Conservation (phyloP, 1,140 invertebrate genomes). For the Bombus turneri region DNA sequence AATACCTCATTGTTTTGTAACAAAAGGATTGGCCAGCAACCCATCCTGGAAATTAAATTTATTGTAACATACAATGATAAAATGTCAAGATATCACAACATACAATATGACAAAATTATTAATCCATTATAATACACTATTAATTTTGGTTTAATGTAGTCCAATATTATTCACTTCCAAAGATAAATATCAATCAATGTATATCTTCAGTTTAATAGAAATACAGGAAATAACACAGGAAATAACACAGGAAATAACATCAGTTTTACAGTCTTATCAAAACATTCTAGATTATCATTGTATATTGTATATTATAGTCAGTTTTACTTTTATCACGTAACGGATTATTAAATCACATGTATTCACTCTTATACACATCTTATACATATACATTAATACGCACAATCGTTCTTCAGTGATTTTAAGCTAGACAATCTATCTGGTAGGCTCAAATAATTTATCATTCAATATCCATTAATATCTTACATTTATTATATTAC, state of each 20-base stretch:
- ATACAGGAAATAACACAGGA: constrained; percentile 37
- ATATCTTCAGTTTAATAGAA: constrained; percentile 7
- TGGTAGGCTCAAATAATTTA: constrained; percentile 43
- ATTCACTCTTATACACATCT: neutral
- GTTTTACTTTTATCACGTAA: constrained; percentile 45
- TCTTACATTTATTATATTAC: constrained; percentile 24
- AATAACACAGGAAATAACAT: constrained; percentile 28
- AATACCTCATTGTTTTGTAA: constrained; percentile 53
- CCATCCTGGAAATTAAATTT: constrained; percentile 45
- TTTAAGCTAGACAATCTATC: constrained; percentile 49
- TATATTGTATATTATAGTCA: constrained; percentile 32
- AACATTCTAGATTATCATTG: constrained; percentile 41
- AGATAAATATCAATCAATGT: constrained; percentile 33
- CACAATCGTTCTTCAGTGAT: constrained; percentile 27
- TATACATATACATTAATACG: constrained; percentile 27
- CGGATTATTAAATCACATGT: constrained; percentile 45
- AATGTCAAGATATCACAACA: constrained; percentile 41
- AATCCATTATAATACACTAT: constrained; percentile 22
- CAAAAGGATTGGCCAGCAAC: constrained; percentile 59
- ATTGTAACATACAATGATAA: constrained; percentile 43
- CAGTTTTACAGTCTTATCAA: constrained; percentile 65
- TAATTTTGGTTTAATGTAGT: constrained; percentile 20
- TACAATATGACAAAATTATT: constrained; percentile 14
- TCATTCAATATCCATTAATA: constrained; percentile 32
- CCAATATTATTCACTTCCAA: constrained; percentile 8